Evolutionary conservation across 2,113 vertebrate genomes (phyloP), one percentile per base, ranked within the genome.

Genomic region (Cyprinus carpio): DNA sequence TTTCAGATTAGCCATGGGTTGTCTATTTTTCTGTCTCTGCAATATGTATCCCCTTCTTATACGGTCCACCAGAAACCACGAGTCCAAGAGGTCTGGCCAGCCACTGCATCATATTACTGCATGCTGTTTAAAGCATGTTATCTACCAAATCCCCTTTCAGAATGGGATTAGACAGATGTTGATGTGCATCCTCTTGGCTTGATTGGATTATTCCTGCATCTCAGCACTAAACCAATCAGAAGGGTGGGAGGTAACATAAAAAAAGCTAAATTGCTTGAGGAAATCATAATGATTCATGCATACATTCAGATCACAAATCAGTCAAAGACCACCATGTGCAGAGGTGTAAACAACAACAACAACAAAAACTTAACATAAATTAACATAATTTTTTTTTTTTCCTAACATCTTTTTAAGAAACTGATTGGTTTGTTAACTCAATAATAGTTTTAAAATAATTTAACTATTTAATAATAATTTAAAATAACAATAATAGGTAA

Each of bases 81-180:
- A 25, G 64, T 71, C 31, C 64, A 40, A 54, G 23, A 85, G 64
- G 64, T 79, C 62, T 77, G 60, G 54, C 77, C 9, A 11, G 37
- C 10, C n/a, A 43, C 27, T 71, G 54, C 58, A 76, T 87, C 81
- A 60, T 72, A 56, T 82, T 83, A 74, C 75, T 72, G 69, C 78
- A 29, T 58, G 25, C 6, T 25, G 80, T 80, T 72, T 15, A 77
- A 46, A 74, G 81, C 43, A 13, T 34, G 54, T 64, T 82, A 82
- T 46, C 37, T 67, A 34, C 27, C 10, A 58, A 71, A 71, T 62
- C 80, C 11, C 64, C 25, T 10, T 84, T 83, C 20, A 27, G 69
- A 85, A 83, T 71, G 29, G 56, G 84, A 88, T 84, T 76, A 62
- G 84, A 76, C 84, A 83, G 75, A 88, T 83, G 75, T 71, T 75